Evolutionary conservation across 2,888 invertebrate genomes (phyloP), one percentile per base, ranked within the genome.

Genomic region (Thalpophila matura): DNA sequence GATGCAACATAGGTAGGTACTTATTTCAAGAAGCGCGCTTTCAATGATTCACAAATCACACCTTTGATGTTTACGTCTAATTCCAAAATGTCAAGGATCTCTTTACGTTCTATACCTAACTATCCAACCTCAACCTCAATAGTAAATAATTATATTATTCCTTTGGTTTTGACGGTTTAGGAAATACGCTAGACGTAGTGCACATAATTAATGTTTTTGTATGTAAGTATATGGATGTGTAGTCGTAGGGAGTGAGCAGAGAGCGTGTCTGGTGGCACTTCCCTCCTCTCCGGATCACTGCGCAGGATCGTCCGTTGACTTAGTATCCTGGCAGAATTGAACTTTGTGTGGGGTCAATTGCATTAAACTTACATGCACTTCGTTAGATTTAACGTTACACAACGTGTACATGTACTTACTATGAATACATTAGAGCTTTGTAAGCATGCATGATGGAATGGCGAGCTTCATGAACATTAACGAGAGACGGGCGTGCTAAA

Each of bases 271-370:
- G 80, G 69, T 77, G 79, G 73, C 83, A 81, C 82, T 86, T 87
- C 83, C 84, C 82, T 80, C 74, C 81, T 79, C 78, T 77, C 57
- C 85, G 88, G 86, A 84, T 85, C 88, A 87, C 80, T 87, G 89
- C 82, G 71, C 84, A 85, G 79, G 80, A 82, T 76, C 79, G 84
- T 82, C 87, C 85, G 87, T 87, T 86, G 82, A 79, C 82, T 73
- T 80, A 79, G 65, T 78, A 76, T 77, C 75, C 73, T 75, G 58
- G 43, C 62, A 66, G 59, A 57, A 80, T 74, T 85, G 82, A 88
- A 85, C 85, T 80, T 79, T 80, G 77, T 80, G 66, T 69, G 74
- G 68, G 77, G 80, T 82, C 79, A 82, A 83, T 77, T 76, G 77
- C 78, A 77, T 83, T 82, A 77, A 65, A 80, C 71, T 73, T 77